Conservation (phyloP, 2,888 invertebrate genomes). For the Lochmaea capreae region DNA sequence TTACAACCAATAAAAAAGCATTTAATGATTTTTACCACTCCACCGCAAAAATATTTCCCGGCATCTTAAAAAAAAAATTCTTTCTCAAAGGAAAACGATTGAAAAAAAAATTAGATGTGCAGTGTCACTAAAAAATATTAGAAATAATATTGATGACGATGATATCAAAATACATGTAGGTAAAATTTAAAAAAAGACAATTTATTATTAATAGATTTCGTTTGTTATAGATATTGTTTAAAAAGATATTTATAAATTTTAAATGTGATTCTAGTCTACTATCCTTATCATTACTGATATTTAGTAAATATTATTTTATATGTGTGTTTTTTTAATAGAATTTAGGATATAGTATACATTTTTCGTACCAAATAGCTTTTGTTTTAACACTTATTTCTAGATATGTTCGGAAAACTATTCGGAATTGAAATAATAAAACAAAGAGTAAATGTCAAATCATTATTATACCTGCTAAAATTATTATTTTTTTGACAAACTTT, state of each 20-base stretch:
- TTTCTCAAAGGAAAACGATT: too few species aligned
- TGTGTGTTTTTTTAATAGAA: constrained; percentile 51
- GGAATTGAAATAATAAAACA: background rate
- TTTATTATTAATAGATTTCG: constrained; percentile 13
- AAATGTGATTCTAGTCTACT: constrained; percentile 56
- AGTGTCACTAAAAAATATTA: background rate
- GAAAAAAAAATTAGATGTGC: background rate
- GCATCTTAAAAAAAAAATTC: too few species aligned
- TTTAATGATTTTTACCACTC: too few species aligned
- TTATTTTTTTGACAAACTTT: too few species aligned
- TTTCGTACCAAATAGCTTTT: constrained; percentile 53
- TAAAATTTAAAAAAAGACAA: constrained; percentile 23
- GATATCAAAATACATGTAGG: background rate
- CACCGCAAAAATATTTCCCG: too few species aligned
- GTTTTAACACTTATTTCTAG: background rate
- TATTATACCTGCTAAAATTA: too few species aligned
- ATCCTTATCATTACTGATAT: constrained; percentile 45
- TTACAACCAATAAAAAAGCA: too few species aligned
- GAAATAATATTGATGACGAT: too few species aligned
- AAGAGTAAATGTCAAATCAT: background rate
- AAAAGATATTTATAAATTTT: constrained; percentile 51
- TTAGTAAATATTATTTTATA: constrained; percentile 36
- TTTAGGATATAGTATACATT: constrained; percentile 48
- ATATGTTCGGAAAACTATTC: background rate
- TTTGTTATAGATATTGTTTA: constrained; percentile 48